Percentiles rank a stretch among this genome's conserved stretches.
Conservation (phyloP, 2,113 vertebrate species). For the Delphinapterus leucas region DNA sequence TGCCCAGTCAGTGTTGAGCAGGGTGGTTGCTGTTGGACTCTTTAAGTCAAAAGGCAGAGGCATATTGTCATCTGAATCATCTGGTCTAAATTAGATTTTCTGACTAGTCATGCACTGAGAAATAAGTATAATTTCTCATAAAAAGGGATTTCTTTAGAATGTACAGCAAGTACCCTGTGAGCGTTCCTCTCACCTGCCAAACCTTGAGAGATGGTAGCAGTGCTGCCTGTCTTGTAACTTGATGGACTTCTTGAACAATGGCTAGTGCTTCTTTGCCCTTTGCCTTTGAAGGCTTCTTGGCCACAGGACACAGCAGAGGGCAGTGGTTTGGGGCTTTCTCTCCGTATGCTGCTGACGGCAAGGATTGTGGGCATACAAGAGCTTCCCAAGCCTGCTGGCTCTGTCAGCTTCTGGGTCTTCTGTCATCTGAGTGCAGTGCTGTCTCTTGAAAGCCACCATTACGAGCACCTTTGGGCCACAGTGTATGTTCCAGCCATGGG, state of each 20-base stretch:
- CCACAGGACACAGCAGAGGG: background rate
- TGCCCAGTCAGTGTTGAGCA: background rate
- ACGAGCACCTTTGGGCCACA: background rate
- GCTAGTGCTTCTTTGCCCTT: background rate
- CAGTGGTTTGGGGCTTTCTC: background rate
- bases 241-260: background rate
- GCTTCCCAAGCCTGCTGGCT: background rate
- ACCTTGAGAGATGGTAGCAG: background rate
- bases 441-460: background rate
- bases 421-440: background rate
- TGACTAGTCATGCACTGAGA: background rate
- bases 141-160: background rate
- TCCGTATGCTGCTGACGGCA: background rate
- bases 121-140: background rate
- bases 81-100: conserved; percentile 19
- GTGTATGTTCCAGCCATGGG: background rate
- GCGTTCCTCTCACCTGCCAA: background rate
- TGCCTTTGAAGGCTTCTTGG: background rate
- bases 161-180: background rate
- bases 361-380: background rate
- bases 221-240: background rate
- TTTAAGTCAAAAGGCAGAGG: background rate
- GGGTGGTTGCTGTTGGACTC: background rate
- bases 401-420: background rate
- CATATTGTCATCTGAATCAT: background rate